Conservation (phyloP, 2,888 invertebrate genomes). For the Eristalis arbustorum region DNA sequence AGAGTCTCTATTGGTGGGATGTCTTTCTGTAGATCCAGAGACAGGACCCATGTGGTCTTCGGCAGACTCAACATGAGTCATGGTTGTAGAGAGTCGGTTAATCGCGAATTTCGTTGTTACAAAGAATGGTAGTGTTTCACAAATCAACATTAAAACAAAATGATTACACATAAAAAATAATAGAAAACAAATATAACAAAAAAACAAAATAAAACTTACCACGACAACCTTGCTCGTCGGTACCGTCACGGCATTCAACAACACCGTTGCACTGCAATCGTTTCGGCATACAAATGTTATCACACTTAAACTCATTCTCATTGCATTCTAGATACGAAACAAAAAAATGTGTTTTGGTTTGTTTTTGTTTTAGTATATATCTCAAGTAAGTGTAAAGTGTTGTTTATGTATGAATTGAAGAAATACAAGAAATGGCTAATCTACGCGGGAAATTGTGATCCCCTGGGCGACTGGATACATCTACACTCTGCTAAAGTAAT, state of each 20-base stretch:
- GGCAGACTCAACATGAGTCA: no score
- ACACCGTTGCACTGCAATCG: constrained; percentile 83
- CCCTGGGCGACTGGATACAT: not conserved
- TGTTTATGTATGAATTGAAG: not conserved
- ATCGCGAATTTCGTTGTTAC: no score
- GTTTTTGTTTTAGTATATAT: constrained; percentile 39
- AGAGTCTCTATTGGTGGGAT: no score
- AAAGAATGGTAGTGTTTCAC: no score
- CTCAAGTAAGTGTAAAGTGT: not conserved
- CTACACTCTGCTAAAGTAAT: not conserved
- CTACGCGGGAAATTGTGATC: not conserved
- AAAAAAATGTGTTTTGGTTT: constrained; percentile 24
- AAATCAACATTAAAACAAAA: not conserved
- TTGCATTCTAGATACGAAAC: constrained; percentile 72
- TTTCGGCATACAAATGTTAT: constrained; percentile 83
- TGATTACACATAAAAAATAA: not conserved
- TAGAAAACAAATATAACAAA: not conserved
- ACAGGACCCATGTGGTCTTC: no score
- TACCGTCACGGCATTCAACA: constrained; percentile 84
- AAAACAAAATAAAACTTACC: constrained; percentile 47
- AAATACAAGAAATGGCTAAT: not conserved
- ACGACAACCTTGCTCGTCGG: constrained; percentile 85
- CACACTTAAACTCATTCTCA: constrained; percentile 84
- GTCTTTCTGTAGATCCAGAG: no score
- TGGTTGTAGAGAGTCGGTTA: no score